Evolutionary conservation across 2,113 vertebrate species (phyloP), one percentile per base, ranked within the genome.

Genomic region (Garra rufa): DNA sequence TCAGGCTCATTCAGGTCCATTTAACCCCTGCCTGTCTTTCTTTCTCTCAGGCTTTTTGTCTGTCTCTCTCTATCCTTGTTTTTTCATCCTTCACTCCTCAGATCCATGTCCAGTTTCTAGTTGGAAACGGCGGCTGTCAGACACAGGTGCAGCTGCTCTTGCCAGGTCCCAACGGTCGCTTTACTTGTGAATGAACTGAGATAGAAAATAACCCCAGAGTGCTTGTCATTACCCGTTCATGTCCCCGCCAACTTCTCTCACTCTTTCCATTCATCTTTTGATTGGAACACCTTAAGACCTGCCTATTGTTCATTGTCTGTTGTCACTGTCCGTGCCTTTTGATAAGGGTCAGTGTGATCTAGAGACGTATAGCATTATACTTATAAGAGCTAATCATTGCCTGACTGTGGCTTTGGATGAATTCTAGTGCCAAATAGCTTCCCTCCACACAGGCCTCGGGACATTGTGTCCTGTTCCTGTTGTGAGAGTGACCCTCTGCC

Each of bases 361-460:
- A 44, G 19, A 71, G 69, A 71, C 19, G 21, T n/a, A 34, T n/a
- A 83, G 52, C 52, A n/a, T n/a, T 82, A 50, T 87, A 82, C 84
- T 82, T 87, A 82, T 30, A 76, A 50, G 43, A 73, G 71, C 28
- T 79, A 69, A 55, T 85, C 74, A 73, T 82, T 67, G 76, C 61
- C 83, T 48, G 73, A 86, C 79, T 65, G 81, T 71, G 65, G 73
- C 83, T 82, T 77, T 82, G 59, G 73, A 67, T 85, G 10, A 43
- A 52, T 83, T 83, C 76, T 75, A 4, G n/a, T 90, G 91, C 91
- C 92, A 92, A 88, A 85, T 87, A 67, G 63, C 87, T 85, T 87
- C 76, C 67, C 86, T 85, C 59, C 91, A 50, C 59, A 80, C 86
- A 69, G 48, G 67, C 73, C 82, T 83, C 88, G 7, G 75, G 79